Evolutionary conservation across 2,113 vertebrate species (phyloP).

Genomic region (Ploceus nigricollis): DNA sequence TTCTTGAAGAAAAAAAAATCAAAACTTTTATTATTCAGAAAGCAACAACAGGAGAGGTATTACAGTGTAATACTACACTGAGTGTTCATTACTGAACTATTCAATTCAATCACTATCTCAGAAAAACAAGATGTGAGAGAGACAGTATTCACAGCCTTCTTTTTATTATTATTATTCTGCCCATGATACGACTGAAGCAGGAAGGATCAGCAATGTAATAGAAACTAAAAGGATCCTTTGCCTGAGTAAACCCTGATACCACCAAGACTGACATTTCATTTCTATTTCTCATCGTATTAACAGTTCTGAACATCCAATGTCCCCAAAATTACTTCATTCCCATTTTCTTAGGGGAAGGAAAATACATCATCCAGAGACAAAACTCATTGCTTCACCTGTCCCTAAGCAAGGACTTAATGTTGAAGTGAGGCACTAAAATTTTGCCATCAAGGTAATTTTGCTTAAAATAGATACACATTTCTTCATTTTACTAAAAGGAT

Average conservation of each 20-base stretch:
- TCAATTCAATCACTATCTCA: background rate
- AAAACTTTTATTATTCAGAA: conserved; percentile 35
- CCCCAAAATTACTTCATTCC: background rate
- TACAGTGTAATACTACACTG: background rate
- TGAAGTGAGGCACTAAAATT: background rate
- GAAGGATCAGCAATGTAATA: background rate
- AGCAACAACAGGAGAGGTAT: background rate
- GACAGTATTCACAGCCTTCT: background rate
- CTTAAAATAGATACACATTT: background rate
- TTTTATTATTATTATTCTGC: background rate
- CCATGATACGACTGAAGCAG: background rate
- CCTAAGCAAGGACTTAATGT: background rate
- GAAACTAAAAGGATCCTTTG: background rate
- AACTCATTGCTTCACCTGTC: background rate
- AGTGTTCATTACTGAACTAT: background rate
- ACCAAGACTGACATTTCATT: background rate
- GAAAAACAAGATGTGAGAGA: background rate
- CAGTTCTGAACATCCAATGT: background rate
- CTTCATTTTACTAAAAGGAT: background rate
- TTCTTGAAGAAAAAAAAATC: background rate
- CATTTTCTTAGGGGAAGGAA: background rate
- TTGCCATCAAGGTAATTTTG: background rate
- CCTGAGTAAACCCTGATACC: background rate
- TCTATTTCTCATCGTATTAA: background rate
- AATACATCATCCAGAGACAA: background rate